Base-by-base conservation (phyloP, 2,113 vertebrate genomes). In the Chloropsis cyanopogon region DNA sequence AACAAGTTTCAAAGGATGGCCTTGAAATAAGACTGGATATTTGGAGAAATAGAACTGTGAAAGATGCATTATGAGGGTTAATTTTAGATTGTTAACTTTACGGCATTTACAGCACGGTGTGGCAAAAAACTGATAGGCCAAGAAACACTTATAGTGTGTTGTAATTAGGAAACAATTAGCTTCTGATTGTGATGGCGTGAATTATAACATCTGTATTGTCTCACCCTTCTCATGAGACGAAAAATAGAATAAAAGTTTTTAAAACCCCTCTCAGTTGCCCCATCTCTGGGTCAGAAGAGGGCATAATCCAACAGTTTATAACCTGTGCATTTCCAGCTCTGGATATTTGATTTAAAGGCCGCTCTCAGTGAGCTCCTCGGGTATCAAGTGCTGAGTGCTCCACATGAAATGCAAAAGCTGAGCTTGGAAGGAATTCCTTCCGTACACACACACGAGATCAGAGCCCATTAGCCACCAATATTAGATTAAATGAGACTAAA, bases 401-500 rank as follows among this genome's bases (percentile, higher is more conserved):
- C 63, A 29, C 41, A 60, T 3, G 46, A 91, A 73, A 77, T 1
- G 21, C 79, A 82, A 39, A 63, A 59, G 66, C 78, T 23, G 35
- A 93, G 72, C 80, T 53, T 18, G 81, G 52, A 53, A 68, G 23
- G 84, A 85, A 54, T 92, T 93, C 82, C 90, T 82, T 33, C 37
- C 37, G 2, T 63, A 44, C 52, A 69, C 86, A 76, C 64, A 76
- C 64, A 86, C 33, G 20, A 78, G 90, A 95, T 95, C 86, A 92
- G 96, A 95, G 86, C 80, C 95, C 77, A 65, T 92, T 87, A 94
- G 81, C 39, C 35, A 89, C 83, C 91, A 56, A 49, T 96, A 95
- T 96, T 95, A 95, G 95, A 95, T 96, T 96, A 96, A 68, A 94
- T 87, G 88, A 95, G 94, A 96, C 94, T 96, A 95, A 96, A 95